These are phyloP conservation scores for Neoseiulus cucumeris DNA, from an alignment of 1,140 invertebrate species.

Conservation along the genomic window DNA sequence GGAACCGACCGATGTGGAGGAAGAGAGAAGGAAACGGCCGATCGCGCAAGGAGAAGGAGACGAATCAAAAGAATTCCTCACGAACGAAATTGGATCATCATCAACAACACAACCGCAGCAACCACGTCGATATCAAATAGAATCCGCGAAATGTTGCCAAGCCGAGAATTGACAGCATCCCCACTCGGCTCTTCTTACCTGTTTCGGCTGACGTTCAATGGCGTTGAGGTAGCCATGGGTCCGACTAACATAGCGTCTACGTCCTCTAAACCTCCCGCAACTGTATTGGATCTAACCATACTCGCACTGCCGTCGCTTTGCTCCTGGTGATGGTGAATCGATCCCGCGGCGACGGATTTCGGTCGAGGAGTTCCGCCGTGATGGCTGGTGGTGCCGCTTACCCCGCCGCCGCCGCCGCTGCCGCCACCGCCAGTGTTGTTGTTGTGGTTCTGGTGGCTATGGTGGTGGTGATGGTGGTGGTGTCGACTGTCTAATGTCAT, in stretches of 20 bases:
- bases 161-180: too few relatives aligned
- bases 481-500: neutral
- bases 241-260: conserved; percentile 15
- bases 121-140: too few relatives aligned
- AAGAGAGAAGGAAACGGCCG: too few relatives aligned
- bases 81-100: too few relatives aligned
- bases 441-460: neutral
- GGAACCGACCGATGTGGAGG: too few relatives aligned
- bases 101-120: too few relatives aligned
- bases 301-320: neutral
- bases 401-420: conserved; percentile 1
- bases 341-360: conserved; percentile 11
- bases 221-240: conserved; percentile 19
- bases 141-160: too few relatives aligned
- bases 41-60: too few relatives aligned
- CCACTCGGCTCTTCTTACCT: conserved; percentile 13
- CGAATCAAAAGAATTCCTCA: too few relatives aligned
- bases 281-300: conserved; percentile 20
- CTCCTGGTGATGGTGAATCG: neutral
- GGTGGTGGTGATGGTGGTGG: neutral
- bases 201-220: conserved; percentile 15
- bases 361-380: conserved; percentile 13
- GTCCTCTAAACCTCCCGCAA: conserved; percentile 17
- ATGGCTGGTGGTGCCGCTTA: conserved; percentile 15
- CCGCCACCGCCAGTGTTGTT: neutral